Percentiles rank a stretch among this genome's conserved stretches.
Evolutionary conservation across 2,888 invertebrate genomes (phyloP).

Genomic region (Drosophila putrida): DNA sequence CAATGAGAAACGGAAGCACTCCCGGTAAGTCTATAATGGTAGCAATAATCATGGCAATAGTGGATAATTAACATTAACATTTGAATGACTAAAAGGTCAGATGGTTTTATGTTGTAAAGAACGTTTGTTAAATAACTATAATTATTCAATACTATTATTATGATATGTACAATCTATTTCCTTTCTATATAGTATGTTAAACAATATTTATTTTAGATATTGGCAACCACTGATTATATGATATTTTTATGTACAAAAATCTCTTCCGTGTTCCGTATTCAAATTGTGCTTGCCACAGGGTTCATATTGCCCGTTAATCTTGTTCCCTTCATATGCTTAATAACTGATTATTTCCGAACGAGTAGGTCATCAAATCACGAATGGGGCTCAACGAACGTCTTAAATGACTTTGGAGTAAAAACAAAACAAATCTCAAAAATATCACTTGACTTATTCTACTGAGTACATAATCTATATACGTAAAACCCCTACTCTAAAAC

Average conservation of each 20-base stretch:
- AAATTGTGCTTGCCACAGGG: no score
- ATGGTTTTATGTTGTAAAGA: not conserved
- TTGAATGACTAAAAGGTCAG: not conserved
- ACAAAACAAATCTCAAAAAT: constrained; percentile 15
- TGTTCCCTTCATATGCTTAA: not conserved
- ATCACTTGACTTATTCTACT: constrained; percentile 18
- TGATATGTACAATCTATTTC: not conserved
- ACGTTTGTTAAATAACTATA: not conserved
- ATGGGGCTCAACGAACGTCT: constrained; percentile 25
- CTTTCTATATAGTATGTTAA: not conserved
- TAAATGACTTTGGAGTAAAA: constrained; percentile 10
- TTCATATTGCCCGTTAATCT: not conserved
- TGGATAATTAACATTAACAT: not conserved
- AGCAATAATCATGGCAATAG: constrained; percentile 1
- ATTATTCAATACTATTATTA: not conserved
- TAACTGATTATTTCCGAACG: constrained; percentile 15
- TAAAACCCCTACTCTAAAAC: not conserved
- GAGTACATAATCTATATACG: constrained; percentile 12
- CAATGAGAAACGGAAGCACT: constrained; percentile 68
- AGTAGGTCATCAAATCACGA: constrained; percentile 25
- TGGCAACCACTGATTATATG: no score
- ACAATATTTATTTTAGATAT: no score
- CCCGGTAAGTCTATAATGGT: constrained; percentile 51
- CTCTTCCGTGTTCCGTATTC: no score
- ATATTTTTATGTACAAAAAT: no score